Base-by-base conservation (phyloP, 1,140 invertebrate genomes). In the Heterodera schachtii region DNA sequence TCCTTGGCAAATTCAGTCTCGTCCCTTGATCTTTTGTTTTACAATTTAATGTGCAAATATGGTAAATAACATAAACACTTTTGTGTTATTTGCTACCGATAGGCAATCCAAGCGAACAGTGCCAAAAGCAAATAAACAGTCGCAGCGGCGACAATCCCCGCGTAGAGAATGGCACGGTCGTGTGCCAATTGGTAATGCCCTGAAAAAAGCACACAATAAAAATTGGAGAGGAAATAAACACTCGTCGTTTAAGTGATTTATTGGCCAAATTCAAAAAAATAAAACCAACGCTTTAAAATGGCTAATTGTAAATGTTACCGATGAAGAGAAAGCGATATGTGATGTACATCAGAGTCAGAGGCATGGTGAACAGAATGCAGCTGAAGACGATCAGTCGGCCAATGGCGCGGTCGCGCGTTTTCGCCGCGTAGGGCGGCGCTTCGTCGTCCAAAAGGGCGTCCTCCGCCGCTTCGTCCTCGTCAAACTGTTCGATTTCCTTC, bases 31-130 rank as follows among this genome's bases (percentile, higher is more conserved):
- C 57, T 60, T 60, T 60, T 60, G 16, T 60, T 60, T 60, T 60
- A 60, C 16, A 16, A 16, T 0, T 60, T 60, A 16, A 60, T 4
- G 19, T 60, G 13, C 11, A 7, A 60, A 60, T 4, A n/a, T n/a
- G 47, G 47, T 49, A 16, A 19, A 60, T 60, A 60, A 60, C 11
- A 60, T 60, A 16, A 19, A 60, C 11, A 60, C 1, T 16, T 11
- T 60, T 5, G 57, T 9, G 16, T 31, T n/a, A 82, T 16, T 52
- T 87, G 84, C 19, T 85, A 84, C 41, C 60, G 21, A 49, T 84
- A 87, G 13, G 85, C 85, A 57, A 75, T 78, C 75, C 77, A 87
- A 47, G 86, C 79, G 84, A 87, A 86, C 16, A 82, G 19, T 16
- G 73, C 83, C 67, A 87, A 52, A 47, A 86, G 83, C 52, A 84